Evolutionary conservation across 2,888 invertebrate species (phyloP), one percentile per base, ranked within the genome.

Genomic region (Hypena proboscidalis): DNA sequence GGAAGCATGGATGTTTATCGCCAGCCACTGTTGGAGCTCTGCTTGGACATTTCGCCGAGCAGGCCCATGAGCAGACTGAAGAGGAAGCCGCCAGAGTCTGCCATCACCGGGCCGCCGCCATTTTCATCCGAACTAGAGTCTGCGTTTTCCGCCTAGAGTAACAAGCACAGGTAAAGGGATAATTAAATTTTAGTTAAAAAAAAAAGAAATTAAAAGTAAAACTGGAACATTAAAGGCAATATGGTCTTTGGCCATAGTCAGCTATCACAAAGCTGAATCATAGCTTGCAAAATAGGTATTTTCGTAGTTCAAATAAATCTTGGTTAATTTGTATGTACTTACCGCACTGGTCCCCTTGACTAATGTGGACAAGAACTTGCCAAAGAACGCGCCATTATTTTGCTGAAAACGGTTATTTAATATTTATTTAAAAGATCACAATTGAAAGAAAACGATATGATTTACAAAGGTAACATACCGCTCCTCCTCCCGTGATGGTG

Each of bases 321-420:
- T 5, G 6, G 7, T 23, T 22, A 2, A 27, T 20, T 13, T 40
- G n/a, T 70, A 29, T 1, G 6, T 8, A 44, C 88, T 69, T 70
- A 91, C 91, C 68, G 84, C 86, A 41, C 91, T 91, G 2, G 78
- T 83, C 22, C 91, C 91, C 67, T 81, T 86, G 2, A 91, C 47
- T 34, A 91, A 61, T 59, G 82, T 85, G 0, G 87, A 83, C 37
- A 89, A 41, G 10, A 91, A 84, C 30, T 73, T 85, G 33, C 91
- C 91, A 55, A 91, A 83, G 65, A 89, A 91, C 2, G 75, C 83
- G 0, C 91, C 91, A 42, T 91, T 91, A 53, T 90, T 91, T 74
- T 86, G 67, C 91, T 91, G 83, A 13, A 80, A 73, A 49, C n/a
- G n/a, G n/a, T n/a, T n/a, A n/a, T n/a, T n/a, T n/a, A n/a, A n/a